A percentile compares a stretch with the other conserved stretches of the same genome.
These are phyloP conservation scores for Pterostichus madidus DNA, from an alignment of 2,888 invertebrate species.

Conservation along the genomic window DNA sequence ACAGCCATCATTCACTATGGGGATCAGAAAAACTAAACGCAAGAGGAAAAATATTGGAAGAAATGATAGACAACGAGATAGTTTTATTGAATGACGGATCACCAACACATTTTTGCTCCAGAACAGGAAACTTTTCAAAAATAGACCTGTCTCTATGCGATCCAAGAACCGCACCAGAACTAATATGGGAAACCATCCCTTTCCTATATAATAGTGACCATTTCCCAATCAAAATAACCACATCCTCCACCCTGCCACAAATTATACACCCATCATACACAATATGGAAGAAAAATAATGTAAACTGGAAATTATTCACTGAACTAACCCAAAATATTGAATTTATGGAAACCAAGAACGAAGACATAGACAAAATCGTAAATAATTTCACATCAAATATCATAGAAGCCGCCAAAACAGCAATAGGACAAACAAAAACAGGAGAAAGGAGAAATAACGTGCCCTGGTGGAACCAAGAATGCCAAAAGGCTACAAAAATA, in stretches of 20 bases:
- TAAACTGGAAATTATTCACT: constrained; percentile 7
- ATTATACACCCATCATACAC: background rate
- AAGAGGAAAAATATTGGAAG: constrained; percentile 16
- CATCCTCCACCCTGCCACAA: background rate
- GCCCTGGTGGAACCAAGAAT: constrained; percentile 50
- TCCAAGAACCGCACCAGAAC: background rate
- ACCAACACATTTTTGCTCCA: constrained; percentile 21
- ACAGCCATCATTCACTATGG: constrained; percentile 19
- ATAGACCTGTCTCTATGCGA: constrained; percentile 15
- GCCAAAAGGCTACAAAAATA: constrained; percentile 24
- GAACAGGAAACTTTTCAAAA: constrained; percentile 18
- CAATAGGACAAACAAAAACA: constrained; percentile 32
- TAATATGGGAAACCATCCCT: constrained; percentile 9
- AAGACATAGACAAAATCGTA: constrained; percentile 8
- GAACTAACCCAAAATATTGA: background rate
- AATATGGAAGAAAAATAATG: constrained; percentile 20
- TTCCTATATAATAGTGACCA: background rate
- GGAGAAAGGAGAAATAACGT: background rate
- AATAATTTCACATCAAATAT: constrained; percentile 14
- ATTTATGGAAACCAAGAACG: background rate
- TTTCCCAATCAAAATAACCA: constrained; percentile 28
- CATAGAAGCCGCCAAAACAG: constrained; percentile 12
- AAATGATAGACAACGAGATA: constrained; percentile 5
- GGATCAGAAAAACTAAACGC: background rate
- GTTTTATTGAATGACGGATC: constrained; percentile 25